Conservation (phyloP, 2,797 vertebrate species). For the Columba guinea region DNA sequence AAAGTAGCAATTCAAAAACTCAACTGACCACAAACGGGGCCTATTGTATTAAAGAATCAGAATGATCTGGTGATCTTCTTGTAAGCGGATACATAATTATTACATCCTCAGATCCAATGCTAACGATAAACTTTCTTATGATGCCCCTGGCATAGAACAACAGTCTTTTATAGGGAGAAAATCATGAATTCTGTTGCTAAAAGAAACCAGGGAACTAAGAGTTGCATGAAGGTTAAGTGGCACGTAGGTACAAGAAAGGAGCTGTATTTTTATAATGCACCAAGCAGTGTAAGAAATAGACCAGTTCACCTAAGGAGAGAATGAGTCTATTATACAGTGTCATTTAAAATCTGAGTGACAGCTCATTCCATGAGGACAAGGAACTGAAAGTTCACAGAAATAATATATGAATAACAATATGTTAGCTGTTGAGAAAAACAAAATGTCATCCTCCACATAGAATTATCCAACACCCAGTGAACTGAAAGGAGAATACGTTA, state of each 20-base stretch:
- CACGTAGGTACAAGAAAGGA: slow-evolving; percentile 22
- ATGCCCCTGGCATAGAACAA: background rate
- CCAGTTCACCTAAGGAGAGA: slow-evolving; percentile 27
- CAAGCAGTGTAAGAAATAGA: slow-evolving; percentile 17
- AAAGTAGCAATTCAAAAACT: background rate
- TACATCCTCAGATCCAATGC: background rate
- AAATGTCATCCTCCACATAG: slow-evolving; percentile 25
- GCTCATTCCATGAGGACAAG: slow-evolving; percentile 45
- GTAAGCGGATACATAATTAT: background rate
- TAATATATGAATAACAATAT: slow-evolving; percentile 58
- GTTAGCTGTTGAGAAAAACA: slow-evolving; percentile 52
- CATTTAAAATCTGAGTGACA: slow-evolving; percentile 53
- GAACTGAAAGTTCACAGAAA: slow-evolving; percentile 46
- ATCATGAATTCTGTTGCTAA: slow-evolving; percentile 23
- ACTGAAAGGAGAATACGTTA: background rate
- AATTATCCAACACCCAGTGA: background rate
- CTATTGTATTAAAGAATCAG: background rate
- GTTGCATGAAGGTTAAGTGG: slow-evolving; percentile 24
- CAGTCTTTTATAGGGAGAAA: background rate
- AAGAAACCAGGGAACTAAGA: slow-evolving; percentile 3
- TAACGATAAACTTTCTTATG: background rate
- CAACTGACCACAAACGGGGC: background rate
- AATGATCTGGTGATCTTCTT: background rate
- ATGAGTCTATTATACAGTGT: slow-evolving; percentile 20
- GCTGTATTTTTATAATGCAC: background rate